A percentile compares a stretch with the other conserved stretches of the same genome.
phyloP scores from a whole-genome alignment of 2,113 vertebrate species.

The Nothobranchius kuhntae region DNA sequence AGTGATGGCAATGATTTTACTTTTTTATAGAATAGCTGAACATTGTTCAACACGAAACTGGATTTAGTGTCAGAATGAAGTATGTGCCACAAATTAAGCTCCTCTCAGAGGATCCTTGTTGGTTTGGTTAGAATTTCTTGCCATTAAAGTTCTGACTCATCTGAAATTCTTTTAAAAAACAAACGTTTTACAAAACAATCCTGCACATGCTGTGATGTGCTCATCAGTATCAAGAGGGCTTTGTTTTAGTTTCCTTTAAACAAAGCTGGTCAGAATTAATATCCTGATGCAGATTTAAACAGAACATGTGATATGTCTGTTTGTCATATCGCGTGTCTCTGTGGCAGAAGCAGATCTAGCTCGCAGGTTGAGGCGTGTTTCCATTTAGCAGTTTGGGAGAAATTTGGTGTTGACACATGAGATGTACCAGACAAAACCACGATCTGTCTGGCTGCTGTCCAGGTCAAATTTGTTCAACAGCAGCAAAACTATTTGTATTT shows the following conservation, averaged over 20 bases:
- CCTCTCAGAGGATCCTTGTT: not conserved
- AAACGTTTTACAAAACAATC: conserved; percentile 4
- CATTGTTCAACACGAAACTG: no score
- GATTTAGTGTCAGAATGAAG: no score
- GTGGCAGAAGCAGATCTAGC: conserved; percentile 46
- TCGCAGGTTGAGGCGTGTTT: conserved; percentile 67
- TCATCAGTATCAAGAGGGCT: conserved; percentile 17
- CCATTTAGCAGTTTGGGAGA: conserved; percentile 66
- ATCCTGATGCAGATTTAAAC: conserved; percentile 17
- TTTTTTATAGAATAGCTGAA: no score
- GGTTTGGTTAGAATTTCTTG: no score
- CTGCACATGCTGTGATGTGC: not conserved
- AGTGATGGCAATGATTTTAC: no score
- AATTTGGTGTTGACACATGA: conserved; percentile 70
- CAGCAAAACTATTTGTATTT: conserved; percentile 68
- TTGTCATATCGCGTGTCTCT: conserved; percentile 13
- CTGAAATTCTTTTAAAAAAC: not conserved
- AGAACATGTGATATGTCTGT: conserved; percentile 21
- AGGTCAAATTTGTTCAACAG: conserved; percentile 57
- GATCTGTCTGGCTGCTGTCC: conserved; percentile 64
- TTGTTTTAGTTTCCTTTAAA: conserved; percentile 24
- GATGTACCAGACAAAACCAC: conserved; percentile 67
- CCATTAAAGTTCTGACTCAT: no score
- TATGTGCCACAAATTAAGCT: not conserved
- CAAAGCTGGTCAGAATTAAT: conserved; percentile 28